Evolutionary conservation across 2,797 vertebrate genomes (phyloP).

Genomic region (Macropus fuliginosus): DNA sequence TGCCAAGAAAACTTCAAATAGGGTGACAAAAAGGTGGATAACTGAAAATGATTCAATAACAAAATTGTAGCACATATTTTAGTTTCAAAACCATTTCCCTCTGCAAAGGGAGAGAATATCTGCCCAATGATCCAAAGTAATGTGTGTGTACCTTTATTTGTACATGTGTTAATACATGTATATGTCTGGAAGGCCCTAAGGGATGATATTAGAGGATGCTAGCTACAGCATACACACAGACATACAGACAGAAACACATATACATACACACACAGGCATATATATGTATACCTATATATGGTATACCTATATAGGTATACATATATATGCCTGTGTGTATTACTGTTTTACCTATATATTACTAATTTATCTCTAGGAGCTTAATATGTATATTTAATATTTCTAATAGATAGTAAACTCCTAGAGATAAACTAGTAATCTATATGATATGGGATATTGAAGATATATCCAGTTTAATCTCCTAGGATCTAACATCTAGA

Average conservation of each 20-base stretch:
- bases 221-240: background rate
- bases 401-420: background rate
- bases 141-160: background rate
- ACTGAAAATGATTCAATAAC: background rate
- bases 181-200: background rate
- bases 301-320: too few relatives aligned
- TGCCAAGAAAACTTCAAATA: background rate
- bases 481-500: background rate
- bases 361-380: background rate
- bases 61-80: background rate
- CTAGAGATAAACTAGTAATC: background rate
- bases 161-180: too few relatives aligned
- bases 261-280: background rate
- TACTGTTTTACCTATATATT: background rate
- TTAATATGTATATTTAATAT: background rate
- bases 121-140: background rate
- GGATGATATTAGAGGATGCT: background rate
- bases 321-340: background rate
- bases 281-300: too few relatives aligned
- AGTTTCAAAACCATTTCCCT: background rate
- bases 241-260: background rate
- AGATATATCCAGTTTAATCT: background rate
- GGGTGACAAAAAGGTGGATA: background rate
- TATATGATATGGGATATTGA: background rate
- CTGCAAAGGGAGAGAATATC: background rate